Base-by-base conservation (phyloP, 2,888 invertebrate genomes). In the Hydroisotoma schaefferi region DNA sequence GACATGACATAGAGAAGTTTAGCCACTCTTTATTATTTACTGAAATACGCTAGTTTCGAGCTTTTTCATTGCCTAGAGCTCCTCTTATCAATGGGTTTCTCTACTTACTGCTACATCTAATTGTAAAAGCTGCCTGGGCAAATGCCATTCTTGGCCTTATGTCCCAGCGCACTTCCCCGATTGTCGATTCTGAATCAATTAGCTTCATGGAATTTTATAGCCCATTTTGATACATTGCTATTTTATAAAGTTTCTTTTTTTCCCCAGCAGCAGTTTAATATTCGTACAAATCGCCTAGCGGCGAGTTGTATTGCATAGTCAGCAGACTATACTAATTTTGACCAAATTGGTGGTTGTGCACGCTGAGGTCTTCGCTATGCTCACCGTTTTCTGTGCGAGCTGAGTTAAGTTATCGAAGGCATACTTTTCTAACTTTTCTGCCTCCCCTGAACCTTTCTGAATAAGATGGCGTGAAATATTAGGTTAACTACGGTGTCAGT, bases 41-140 rank as follows among this genome's bases (percentile, higher is more conserved):
- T 51, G 57, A 61, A 56, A 52, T 52, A 33, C 53, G 23, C 20
- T 29, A 52, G 37, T 37, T 37, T 15, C 37, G 38, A 52, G 52
- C 25, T 23, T 52, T 52, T 37, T 37, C 37, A 25, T 46, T 46
- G 5, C 8, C 5, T 18, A 40, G 40, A 40, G n/a, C 40, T 40
- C 46, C 46, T 46, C 46, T 46, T 25, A 20, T 46, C 46, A 46
- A 46, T 46, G 46, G 46, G 20, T 46, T 46, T 25, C 46, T 18
- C 25, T 46, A 46, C 20, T 12, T 12, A 46, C 25, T 25, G 25
- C 25, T 46, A 12, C 46, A n/a, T n/a, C n/a, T n/a, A n/a, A n/a
- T n/a, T n/a, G n/a, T n/a, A n/a, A 15, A 46, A 46, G 43, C 43
- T 46, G 46, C 46, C 46, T 46, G 46, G 46, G 46, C 46, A 46